A percentile compares a stretch with the other conserved stretches of the same genome.
Evolutionary conservation across 2,888 invertebrate species (phyloP).

Genomic region (Polyommatus icarus): DNA sequence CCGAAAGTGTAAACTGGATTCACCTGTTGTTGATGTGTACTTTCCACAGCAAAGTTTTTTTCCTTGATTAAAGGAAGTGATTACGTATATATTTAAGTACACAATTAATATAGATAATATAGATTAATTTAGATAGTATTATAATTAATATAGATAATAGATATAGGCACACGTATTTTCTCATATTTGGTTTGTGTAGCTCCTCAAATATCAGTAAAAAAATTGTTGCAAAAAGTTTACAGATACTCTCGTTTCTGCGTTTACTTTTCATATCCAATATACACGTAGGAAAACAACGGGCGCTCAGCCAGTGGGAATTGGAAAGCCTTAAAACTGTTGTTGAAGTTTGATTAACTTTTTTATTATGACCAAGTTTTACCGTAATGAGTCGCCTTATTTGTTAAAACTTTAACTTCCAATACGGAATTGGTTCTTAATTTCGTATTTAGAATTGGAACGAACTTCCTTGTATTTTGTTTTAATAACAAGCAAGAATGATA

Average conservation of each 20-base stretch:
- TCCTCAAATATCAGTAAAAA: background rate
- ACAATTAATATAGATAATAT: too few species aligned
- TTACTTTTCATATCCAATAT: background rate
- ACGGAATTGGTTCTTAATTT: too few species aligned
- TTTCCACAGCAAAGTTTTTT: background rate
- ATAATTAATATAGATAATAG: too few species aligned
- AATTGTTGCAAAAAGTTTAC: background rate
- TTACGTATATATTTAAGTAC: background rate
- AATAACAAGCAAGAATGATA: too few species aligned
- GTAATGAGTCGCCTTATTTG: background rate
- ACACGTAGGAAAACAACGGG: background rate
- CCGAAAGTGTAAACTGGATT: too few species aligned
- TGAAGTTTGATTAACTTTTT: background rate
- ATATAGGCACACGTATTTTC: too few species aligned
- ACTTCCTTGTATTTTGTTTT: too few species aligned
- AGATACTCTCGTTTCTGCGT: background rate
- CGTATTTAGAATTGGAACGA: too few species aligned
- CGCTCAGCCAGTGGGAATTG: background rate
- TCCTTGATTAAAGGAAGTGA: too few species aligned
- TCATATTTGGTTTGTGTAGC: background rate
- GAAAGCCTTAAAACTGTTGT: slow-evolving; percentile 1
- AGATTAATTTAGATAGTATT: too few species aligned
- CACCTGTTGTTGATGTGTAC: too few species aligned
- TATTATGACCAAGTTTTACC: background rate
- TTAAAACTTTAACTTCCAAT: too few species aligned